Evolutionary conservation across 1,140 invertebrate genomes (phyloP), one percentile per base, ranked within the genome.

Genomic region (Maconellicoccus hirsutus): DNA sequence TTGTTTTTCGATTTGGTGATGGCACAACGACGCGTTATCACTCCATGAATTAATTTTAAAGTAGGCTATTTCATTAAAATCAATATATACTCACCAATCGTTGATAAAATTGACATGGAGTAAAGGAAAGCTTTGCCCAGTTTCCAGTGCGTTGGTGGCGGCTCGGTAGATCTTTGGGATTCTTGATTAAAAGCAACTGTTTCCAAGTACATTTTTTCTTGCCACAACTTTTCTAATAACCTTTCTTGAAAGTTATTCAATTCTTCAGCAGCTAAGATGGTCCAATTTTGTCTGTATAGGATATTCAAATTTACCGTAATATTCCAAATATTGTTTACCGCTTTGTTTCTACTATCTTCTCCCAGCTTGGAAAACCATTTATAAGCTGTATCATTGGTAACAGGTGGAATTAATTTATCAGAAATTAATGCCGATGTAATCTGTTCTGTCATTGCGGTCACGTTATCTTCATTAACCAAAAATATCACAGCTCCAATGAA

Each of bases 201-300:
- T 38, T 70, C 52, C 42, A 75, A 73, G 7, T 73, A 63, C 78
- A 92, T 86, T 77, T 91, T 89, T 74, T 66, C 61, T 25, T 89
- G 88, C 22, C 86, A 85, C 73, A 92, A 84, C 75, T 85, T 85
- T 74, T 90, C 85, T 52, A 95, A 85, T 72, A 95, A 81, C 78
- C 90, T 87, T 77, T 92, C 88, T 80, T 96, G 93, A 81, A 96
- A 96, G 75, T 86, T 85, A 61, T 88, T 87, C 74, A 96, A 92
- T 80, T 96, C 91, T 77, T 91, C 85, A 75, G 89, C 85, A 39
- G 90, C 87, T 77, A 94, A 81, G 76, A 88, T 84, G 61, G 94
- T 96, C 94, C 93, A 97, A 79, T 97, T 97, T 78, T 95, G 92
- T 75, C 90, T 89, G 79, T 97, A 96, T 14, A 97, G 83, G 75